These are phyloP conservation scores for Brachylomia viminalis DNA, from an alignment of 2,888 invertebrate species.

Conservation along the genomic window DNA sequence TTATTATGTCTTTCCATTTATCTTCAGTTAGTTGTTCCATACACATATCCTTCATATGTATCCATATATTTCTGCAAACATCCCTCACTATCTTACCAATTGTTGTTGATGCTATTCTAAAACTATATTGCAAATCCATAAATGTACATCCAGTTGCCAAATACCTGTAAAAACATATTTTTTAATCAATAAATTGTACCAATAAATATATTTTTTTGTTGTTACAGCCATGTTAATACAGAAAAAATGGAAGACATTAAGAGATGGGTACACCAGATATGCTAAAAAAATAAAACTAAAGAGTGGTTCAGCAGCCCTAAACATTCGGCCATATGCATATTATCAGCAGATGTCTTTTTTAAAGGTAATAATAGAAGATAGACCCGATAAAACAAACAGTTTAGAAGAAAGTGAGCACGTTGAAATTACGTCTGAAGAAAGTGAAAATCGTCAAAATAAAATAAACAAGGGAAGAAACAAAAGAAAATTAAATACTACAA, in stretches of 20 bases:
- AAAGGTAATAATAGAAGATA: constrained; percentile 49
- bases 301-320: constrained; percentile 59
- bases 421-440: constrained; percentile 56
- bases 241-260: background rate
- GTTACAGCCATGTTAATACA: background rate
- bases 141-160: constrained; percentile 26
- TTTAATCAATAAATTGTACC: background rate
- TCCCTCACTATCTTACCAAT: constrained; percentile 27
- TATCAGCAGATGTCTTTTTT: constrained; percentile 52
- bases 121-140: constrained; percentile 33
- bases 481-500: constrained; percentile 58
- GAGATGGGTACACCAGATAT: constrained; percentile 3
- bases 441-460: constrained; percentile 52
- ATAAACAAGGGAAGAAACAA: constrained; percentile 38
- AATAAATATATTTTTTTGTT: background rate
- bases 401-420: constrained; percentile 50
- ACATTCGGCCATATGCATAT: constrained; percentile 51
- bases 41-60: too few species aligned
- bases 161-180: constrained; percentile 1
- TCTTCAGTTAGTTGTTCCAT: constrained; percentile 2
- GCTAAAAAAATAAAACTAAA: constrained; percentile 27
- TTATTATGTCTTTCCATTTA: constrained; percentile 12
- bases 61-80: constrained; percentile 4
- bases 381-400: constrained; percentile 61
- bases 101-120: constrained; percentile 32